Base-by-base conservation (phyloP, 1,140 invertebrate genomes). In the Scaptodrosophila lebanonensis region DNA sequence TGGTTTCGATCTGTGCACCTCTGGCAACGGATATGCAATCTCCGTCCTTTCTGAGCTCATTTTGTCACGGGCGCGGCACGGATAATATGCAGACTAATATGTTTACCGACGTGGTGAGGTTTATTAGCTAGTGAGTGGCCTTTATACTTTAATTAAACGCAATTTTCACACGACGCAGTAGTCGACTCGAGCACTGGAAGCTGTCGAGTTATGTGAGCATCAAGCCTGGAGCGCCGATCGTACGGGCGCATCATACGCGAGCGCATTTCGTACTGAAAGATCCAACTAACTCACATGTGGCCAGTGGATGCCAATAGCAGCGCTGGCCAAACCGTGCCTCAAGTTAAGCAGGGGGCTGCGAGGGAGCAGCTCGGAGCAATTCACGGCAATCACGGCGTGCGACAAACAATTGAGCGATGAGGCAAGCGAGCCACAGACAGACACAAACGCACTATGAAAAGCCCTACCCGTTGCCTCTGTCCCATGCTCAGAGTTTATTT, bases 81-180 rank as follows among this genome's bases (percentile, higher is more conserved):
- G 8, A n/a, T 33, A 11, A 40, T 50, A 45, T 54, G 6, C 17
- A 42, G 30, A 35, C 30, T 27, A 25, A 30, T 45, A 18, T 12
- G 32, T 42, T 27, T 33, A 27, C n/a, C 20, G 15, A 12, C 36
- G 12, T 3, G n/a, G n/a, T n/a, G n/a, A n/a, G n/a, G n/a, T n/a
- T n/a, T n/a, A n/a, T n/a, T n/a, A n/a, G n/a, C n/a, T n/a, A n/a
- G n/a, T n/a, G n/a, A n/a, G 43, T 62, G 69, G 75, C 66, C 70
- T 82, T 75, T 82, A 70, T 82, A 57, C 69, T 70, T 82, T 70
- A 82, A 82, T 82, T 82, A 70, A 82, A 82, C 66, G 61, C 56
- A 82, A 82, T 82, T 82, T 67, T 51, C 50, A 44, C 69, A 57
- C 63, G 44, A 58, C 73, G 72, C 66, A 76, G 67, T 76, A 66